phyloP scores from a whole-genome alignment of 2,888 invertebrate genomes.

The Caenorhabditis plicata region DNA sequence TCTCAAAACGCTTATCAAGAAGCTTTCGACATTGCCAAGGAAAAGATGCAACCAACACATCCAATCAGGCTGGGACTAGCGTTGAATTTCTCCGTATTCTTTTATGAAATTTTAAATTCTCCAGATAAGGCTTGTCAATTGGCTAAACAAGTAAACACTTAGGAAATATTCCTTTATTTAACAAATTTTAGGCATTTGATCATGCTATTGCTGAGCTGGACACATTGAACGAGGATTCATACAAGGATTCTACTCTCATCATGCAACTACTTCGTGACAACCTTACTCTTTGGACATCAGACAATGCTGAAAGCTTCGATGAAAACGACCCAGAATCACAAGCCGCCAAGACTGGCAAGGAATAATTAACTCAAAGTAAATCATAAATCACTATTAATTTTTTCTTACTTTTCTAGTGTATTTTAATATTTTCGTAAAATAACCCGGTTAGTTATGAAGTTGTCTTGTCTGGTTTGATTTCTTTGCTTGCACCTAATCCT shows the following conservation, averaged over 20 bases:
- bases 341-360: constrained; percentile 13
- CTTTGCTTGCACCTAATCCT: too few species aligned
- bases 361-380: too few species aligned
- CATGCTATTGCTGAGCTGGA: constrained; percentile 99
- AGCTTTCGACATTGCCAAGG: constrained; percentile 95
- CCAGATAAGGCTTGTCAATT: constrained; percentile 97
- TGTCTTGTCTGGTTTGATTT: too few species aligned
- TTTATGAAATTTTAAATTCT: constrained; percentile 99
- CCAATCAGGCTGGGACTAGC: constrained; percentile 97
- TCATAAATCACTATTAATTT: too few species aligned
- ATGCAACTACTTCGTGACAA: constrained; percentile 84
- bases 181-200: constrained; percentile 85
- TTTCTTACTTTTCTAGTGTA: too few species aligned
- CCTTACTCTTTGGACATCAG: constrained; percentile 46
- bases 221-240: constrained; percentile 98
- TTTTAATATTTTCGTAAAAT: too few species aligned
- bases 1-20: constrained; percentile 88
- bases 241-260: constrained; percentile 99
- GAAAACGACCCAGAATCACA: constrained; percentile 16
- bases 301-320: constrained; percentile 10
- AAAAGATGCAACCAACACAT: constrained; percentile 98
- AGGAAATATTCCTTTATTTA: constrained; percentile 70
- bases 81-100: constrained; percentile 99
- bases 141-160: constrained; percentile 84
- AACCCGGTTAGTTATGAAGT: too few species aligned